Evolutionary conservation across 2,797 vertebrate genomes (phyloP).

Genomic region (Hephaestus fuliginosus): DNA sequence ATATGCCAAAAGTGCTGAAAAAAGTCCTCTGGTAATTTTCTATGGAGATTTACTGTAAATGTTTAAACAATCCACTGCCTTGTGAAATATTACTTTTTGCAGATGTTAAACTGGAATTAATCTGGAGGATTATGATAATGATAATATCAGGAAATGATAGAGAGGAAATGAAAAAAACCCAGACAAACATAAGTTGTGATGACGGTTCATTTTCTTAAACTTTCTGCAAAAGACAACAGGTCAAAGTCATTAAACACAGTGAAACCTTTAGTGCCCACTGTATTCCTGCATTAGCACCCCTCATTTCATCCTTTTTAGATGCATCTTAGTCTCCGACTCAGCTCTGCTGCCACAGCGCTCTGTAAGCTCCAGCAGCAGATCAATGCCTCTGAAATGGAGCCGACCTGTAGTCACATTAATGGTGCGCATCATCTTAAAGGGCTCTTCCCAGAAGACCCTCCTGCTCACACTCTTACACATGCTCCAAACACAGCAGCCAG

Average conservation of each 20-base stretch:
- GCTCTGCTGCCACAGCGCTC: slow-evolving; percentile 39
- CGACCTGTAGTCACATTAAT: slow-evolving; percentile 81
- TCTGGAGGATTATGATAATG: not conserved
- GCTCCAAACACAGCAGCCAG: slow-evolving; percentile 57
- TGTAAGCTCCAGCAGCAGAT: slow-evolving; percentile 69
- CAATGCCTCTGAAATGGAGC: slow-evolving; percentile 86
- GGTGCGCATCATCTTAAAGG: slow-evolving; percentile 82
- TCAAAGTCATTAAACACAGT: not conserved
- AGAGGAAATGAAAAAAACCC: not conserved
- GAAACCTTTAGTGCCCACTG: not conserved
- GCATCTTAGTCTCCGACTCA: slow-evolving; percentile 7
- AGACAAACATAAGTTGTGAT: not conserved
- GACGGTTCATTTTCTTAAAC: not conserved
- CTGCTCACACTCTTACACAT: slow-evolving; percentile 64
- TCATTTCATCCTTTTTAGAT: slow-evolving; percentile 32
- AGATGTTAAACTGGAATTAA: not conserved
- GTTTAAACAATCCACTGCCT: not conserved
- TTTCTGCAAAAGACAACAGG: not conserved
- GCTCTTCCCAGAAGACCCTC: slow-evolving; percentile 82
- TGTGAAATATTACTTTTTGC: not conserved
- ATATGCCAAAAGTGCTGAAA: not conserved
- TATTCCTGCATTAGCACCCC: slow-evolving; percentile 21
- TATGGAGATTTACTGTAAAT: not conserved
- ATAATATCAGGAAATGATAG: not conserved
- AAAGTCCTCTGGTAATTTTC: no score